phyloP scores from a whole-genome alignment of 2,113 vertebrate genomes.

The Melanostigma gelatinosum region DNA sequence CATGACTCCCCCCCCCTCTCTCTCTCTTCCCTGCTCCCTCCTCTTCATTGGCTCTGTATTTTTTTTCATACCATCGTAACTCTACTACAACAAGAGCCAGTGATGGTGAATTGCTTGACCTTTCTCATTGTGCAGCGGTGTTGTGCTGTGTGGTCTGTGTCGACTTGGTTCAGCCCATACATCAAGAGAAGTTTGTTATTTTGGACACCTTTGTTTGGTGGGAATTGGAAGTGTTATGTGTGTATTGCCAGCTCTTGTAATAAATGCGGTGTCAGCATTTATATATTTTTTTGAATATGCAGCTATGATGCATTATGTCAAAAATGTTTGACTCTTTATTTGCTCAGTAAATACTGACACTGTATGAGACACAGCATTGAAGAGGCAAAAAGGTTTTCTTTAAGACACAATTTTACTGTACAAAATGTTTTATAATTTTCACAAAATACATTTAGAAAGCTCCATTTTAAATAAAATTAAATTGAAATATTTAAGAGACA shows the following conservation, averaged over 20 bases:
- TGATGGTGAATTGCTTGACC: constrained; percentile 80
- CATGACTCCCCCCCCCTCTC: constrained; percentile 38
- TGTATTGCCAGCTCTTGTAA: constrained; percentile 19
- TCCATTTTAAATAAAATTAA: constrained; percentile 89
- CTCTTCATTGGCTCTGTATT: constrained; percentile 48
- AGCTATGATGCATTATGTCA: constrained; percentile 5
- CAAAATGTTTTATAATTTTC: constrained; percentile 88
- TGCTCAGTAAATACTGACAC: constrained; percentile 16
- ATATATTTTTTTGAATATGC: constrained; percentile 35
- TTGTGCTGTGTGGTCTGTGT: constrained; percentile 79
- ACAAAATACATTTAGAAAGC: constrained; percentile 90
- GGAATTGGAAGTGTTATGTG: constrained; percentile 60
- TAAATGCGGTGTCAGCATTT: constrained; percentile 33
- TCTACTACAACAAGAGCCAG: constrained; percentile 79
- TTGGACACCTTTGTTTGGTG: constrained; percentile 64
- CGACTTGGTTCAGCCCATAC: constrained; percentile 69
- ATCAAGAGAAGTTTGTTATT: constrained; percentile 72
- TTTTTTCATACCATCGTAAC: constrained; percentile 73
- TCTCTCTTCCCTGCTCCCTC: constrained; percentile 35
- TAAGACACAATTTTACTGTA: constrained; percentile 86
- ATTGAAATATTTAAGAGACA: constrained; percentile 87
- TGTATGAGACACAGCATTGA: constrained; percentile 54
- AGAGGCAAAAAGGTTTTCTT: constrained; percentile 77
- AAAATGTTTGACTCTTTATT: neutral
- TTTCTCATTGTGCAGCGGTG: constrained; percentile 75